A percentile compares a stretch with the other conserved stretches of the same genome.
Evolutionary conservation across 2,888 invertebrate genomes (phyloP).

Genomic region (Drosophila sordidapex): DNA sequence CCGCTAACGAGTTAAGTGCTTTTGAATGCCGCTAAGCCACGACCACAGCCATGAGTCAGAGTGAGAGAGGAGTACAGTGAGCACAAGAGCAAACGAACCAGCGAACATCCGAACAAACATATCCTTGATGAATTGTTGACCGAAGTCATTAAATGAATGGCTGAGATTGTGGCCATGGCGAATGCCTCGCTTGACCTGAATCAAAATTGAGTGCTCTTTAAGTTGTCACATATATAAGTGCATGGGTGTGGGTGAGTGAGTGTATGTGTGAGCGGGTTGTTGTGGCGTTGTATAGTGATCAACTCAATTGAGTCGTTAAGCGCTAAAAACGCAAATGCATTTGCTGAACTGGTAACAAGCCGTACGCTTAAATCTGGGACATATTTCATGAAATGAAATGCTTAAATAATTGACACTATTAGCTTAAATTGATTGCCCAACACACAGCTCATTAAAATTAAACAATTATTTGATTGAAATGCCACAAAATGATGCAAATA

Average conservation of each 20-base stretch:
- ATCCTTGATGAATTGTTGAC: slow-evolving; percentile 78
- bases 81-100: slow-evolving; percentile 8
- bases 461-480: slow-evolving; percentile 60
- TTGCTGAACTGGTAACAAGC: neutral
- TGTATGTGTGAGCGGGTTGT: slow-evolving; percentile 14
- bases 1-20: slow-evolving; percentile 80
- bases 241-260: slow-evolving; percentile 12
- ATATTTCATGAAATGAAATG: neutral
- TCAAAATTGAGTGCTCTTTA: slow-evolving; percentile 43
- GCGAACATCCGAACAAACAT: slow-evolving; percentile 42
- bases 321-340: neutral
- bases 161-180: slow-evolving; percentile 32
- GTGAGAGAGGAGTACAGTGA: neutral
- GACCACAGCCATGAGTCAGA: slow-evolving; percentile 52
- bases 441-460: slow-evolving; percentile 32
- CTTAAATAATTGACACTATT: slow-evolving; percentile 4
- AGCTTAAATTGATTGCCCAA: slow-evolving; percentile 6
- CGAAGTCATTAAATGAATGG: slow-evolving; percentile 70
- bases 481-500: slow-evolving; percentile 50
- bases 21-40: slow-evolving; percentile 63
- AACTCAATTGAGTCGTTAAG: slow-evolving; percentile 17
- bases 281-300: slow-evolving; percentile 22
- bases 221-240: slow-evolving; percentile 24
- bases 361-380: neutral
- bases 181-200: slow-evolving; percentile 61